Base-by-base conservation (phyloP, 2,888 invertebrate species). In the Acleris sparsana region DNA sequence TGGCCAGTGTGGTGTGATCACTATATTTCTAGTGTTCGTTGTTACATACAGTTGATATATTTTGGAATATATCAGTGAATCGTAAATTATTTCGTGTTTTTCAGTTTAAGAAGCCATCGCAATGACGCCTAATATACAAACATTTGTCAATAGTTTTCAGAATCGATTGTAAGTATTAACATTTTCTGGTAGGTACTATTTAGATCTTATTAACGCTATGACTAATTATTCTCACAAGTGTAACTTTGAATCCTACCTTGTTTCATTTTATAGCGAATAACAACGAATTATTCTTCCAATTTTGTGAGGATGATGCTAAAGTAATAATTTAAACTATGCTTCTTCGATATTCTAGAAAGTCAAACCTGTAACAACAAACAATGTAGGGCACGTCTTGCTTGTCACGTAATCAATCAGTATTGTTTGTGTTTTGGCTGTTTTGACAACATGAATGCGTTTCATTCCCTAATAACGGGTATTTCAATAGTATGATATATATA, bases 111-210 rank as follows among this genome's bases (percentile, higher is more conserved):
- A 67, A 60, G 53, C 58, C 51, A 63, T 71, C 81, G 88, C 76
- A 75, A 95, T 95, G 95, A 92, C 94, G 83, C 89, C 94, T 71
- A 93, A 93, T 76, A 85, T 95, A 71, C 91, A 94, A 78, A 92
- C 93, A 69, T 95, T 96, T 85, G 84, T 95, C 77, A 95, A 95
- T 87, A 94, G 95, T 74, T 95, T 96, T 88, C 94, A 94, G 84
- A 94, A 93, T 87, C 94, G 93, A 80, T 89, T 96, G 96, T 96
- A 86, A 95, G 96, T 95, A 84, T 71, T 68, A 39, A 44, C n/a
- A 48, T 68, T 58, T 46, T 53, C 25, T 39, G n/a, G n/a, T n/a
- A 55, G n/a, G 16, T 46, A 46, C 17, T 46, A n/a, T 16, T 5
- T n/a, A n/a, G 46, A 61, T 69, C 63, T 66, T 61, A 16, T 59